These are phyloP conservation scores for Lamellibrachia columna DNA, from an alignment of 2,888 invertebrate genomes.

Conservation along the genomic window DNA sequence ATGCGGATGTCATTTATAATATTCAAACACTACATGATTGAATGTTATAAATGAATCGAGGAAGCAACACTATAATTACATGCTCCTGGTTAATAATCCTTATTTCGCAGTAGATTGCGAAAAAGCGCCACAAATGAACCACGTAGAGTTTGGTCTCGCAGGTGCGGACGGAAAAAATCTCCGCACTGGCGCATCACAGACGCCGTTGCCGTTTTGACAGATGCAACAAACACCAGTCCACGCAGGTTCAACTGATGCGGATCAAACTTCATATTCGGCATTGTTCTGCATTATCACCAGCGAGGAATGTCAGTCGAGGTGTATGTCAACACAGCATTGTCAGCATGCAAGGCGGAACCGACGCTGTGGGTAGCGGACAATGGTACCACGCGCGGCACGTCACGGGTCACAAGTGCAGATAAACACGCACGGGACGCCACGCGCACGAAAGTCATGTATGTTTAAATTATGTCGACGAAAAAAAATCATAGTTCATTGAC, in stretches of 20 bases:
- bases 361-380: background rate
- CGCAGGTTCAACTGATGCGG: background rate
- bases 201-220: background rate
- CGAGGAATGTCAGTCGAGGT: background rate
- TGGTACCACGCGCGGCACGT: background rate
- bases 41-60: too few relatives aligned
- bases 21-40: too few relatives aligned
- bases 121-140: background rate
- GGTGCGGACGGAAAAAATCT: background rate
- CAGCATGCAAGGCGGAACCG: background rate
- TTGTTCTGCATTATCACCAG: background rate
- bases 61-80: too few relatives aligned
- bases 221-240: background rate
- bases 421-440: background rate
- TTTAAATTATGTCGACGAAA: background rate
- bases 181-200: background rate
- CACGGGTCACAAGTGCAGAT: background rate
- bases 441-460: background rate
- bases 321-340: background rate
- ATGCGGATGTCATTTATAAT: too few relatives aligned
- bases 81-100: background rate
- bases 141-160: background rate
- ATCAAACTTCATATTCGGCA: slow-evolving; percentile 10
- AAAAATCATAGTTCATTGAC: background rate
- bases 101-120: background rate